phyloP scores from a whole-genome alignment of 2,888 invertebrate species.

The Timema podura region DNA sequence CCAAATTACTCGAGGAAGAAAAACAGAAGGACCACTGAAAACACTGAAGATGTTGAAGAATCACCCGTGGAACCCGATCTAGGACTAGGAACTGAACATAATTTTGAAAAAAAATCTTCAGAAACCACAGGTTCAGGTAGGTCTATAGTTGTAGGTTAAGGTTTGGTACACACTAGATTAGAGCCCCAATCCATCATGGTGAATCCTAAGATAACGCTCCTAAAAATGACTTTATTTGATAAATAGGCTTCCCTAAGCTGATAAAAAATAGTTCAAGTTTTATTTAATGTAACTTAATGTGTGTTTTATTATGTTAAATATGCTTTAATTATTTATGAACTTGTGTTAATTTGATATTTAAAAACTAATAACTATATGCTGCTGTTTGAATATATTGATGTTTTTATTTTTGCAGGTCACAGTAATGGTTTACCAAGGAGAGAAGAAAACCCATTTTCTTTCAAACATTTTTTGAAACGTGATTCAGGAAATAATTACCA shows the following conservation, averaged over 20 bases:
- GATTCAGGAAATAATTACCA: constrained; percentile 58
- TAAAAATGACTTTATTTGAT: too few relatives aligned
- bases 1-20: constrained; percentile 23
- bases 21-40: constrained; percentile 42
- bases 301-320: too few relatives aligned
- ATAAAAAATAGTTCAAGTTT: too few relatives aligned
- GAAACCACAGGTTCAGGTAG: constrained; percentile 26
- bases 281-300: too few relatives aligned
- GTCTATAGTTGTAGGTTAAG: constrained; percentile 16
- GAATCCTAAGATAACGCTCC: too few relatives aligned
- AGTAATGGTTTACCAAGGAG: constrained; percentile 50
- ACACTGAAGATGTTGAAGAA: constrained; percentile 33
- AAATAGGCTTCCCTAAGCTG: too few relatives aligned
- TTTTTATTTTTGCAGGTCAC: constrained; percentile 42
- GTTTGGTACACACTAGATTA: background rate
- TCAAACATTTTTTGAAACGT: constrained; percentile 76
- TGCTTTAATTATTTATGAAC: too few relatives aligned
- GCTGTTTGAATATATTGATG: background rate
- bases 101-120: constrained; percentile 27
- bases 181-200: too few relatives aligned
- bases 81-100: constrained; percentile 47
- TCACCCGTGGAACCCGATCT: constrained; percentile 46
- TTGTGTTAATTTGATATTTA: too few relatives aligned
- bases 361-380: too few relatives aligned
- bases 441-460: constrained; percentile 78